phyloP scores from a whole-genome alignment of 2,888 invertebrate genomes.

The Dastarcus helophoroides region DNA sequence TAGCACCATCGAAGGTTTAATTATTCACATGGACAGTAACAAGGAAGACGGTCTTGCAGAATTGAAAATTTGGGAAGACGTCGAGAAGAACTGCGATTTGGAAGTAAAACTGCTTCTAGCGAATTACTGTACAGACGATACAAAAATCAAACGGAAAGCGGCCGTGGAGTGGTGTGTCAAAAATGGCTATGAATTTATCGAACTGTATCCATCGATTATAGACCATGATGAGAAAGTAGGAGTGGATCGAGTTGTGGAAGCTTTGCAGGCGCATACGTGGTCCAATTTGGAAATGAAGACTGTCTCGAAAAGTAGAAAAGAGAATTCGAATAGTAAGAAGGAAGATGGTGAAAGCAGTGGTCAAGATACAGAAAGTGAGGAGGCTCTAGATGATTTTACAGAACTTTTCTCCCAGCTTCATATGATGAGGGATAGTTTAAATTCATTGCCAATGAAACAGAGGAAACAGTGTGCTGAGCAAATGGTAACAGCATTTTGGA shows the following conservation, averaged over 20 bases:
- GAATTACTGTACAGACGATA: conserved; percentile 38
- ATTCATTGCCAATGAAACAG: conserved; percentile 48
- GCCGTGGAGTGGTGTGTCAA: conserved; percentile 55
- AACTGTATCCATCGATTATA: conserved; percentile 41
- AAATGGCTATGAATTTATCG: conserved; percentile 57
- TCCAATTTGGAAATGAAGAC: conserved; percentile 55
- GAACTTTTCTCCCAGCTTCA: conserved; percentile 53
- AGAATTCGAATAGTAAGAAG: conserved; percentile 8
- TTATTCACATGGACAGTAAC: conserved; percentile 50
- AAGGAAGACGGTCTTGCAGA: conserved; percentile 37
- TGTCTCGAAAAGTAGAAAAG: conserved; percentile 18
- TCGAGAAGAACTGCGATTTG: conserved; percentile 28
- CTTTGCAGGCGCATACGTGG: conserved; percentile 62
- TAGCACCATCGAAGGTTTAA: conserved; percentile 46
- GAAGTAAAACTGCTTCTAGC: conserved; percentile 50
- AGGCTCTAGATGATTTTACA: conserved; percentile 43
- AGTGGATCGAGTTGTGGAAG: conserved; percentile 54
- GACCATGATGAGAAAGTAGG: conserved; percentile 47
- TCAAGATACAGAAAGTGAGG: conserved; percentile 16
- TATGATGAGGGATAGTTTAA: conserved; percentile 56
- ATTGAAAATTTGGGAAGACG: conserved; percentile 27
- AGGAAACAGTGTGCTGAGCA: conserved; percentile 59
- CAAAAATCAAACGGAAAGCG: conserved; percentile 31
- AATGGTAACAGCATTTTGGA: conserved; percentile 62
- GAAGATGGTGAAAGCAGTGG: conserved; percentile 3